phyloP scores from a whole-genome alignment of 2,888 invertebrate species.

The Lasioglossum lativentre region DNA sequence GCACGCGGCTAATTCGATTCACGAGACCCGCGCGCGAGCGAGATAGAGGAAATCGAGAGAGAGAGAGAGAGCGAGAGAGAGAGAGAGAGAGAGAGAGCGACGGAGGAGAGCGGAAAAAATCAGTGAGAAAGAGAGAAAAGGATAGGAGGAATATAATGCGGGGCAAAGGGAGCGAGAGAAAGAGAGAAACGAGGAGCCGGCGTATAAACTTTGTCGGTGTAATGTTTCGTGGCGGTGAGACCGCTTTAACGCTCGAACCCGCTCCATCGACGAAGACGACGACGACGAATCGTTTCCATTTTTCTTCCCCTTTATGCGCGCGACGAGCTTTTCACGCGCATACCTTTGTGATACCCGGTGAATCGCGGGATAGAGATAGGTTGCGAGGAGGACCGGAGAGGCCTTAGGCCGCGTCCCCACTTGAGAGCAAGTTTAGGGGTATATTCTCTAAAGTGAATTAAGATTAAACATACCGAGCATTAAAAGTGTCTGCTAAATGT shows the following conservation, averaged over 20 bases:
- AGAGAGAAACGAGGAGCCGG: slow-evolving; percentile 6
- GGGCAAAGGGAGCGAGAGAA: not conserved
- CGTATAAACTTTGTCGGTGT: slow-evolving; percentile 25
- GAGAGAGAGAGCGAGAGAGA: no score
- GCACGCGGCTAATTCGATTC: slow-evolving; percentile 72
- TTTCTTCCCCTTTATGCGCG: slow-evolving; percentile 11
- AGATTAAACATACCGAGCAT: no score
- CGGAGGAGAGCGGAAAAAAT: not conserved
- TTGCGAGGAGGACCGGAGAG: not conserved
- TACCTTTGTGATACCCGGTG: slow-evolving; percentile 14
- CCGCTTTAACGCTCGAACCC: slow-evolving; percentile 19
- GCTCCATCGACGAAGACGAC: slow-evolving; percentile 11
- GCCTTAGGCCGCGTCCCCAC: not conserved
- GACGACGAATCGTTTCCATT: slow-evolving; percentile 34
- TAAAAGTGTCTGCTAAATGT: no score
- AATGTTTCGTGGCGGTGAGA: slow-evolving; percentile 26
- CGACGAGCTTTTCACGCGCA: slow-evolving; percentile 7
- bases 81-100: not conserved
- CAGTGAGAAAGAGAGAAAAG: not conserved
- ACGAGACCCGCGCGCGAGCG: slow-evolving; percentile 45
- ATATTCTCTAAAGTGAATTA: no score
- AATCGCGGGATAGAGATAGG: slow-evolving; percentile 16
- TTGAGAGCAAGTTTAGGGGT: no score
- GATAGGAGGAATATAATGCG: not conserved
- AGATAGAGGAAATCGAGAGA: not conserved